A percentile compares a stretch with the other conserved stretches of the same genome.
Evolutionary conservation across 2,888 invertebrate genomes (phyloP).

Genomic region (Epinotia ramella): DNA sequence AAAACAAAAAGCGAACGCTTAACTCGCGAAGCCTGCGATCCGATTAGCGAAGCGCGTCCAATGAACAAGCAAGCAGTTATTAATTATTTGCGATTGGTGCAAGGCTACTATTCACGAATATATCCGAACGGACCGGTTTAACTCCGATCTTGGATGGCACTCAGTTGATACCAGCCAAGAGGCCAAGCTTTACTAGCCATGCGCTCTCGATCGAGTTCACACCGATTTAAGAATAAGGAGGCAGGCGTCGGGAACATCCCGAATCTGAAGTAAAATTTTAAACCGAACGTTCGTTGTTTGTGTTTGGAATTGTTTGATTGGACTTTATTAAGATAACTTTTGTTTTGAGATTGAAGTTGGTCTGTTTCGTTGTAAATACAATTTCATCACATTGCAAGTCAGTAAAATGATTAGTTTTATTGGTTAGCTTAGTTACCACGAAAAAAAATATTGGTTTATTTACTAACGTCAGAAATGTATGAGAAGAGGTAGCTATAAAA

Average conservation of each 20-base stretch:
- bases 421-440: no score
- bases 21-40: constrained; percentile 52
- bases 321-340: constrained; percentile 23
- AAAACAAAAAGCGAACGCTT: constrained; percentile 58
- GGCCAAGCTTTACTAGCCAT: neutral
- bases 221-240: neutral
- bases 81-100: constrained; percentile 73
- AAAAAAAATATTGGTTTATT: no score
- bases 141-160: neutral
- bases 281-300: constrained; percentile 24
- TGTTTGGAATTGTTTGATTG: constrained; percentile 33
- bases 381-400: neutral
- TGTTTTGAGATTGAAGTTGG: constrained; percentile 10
- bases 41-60: constrained; percentile 68
- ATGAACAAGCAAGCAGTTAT: constrained; percentile 72
- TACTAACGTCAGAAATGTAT: no score
- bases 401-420: neutral
- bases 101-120: constrained; percentile 6
- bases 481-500: no score
- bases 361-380: neutral
- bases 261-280: constrained; percentile 41
- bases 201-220: neutral
- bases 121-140: neutral
- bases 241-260: constrained; percentile 58
- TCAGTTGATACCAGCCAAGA: neutral